A percentile compares a stretch with the other conserved stretches of the same genome.
Evolutionary conservation across 2,888 invertebrate genomes (phyloP).

Genomic region (Drosophila helvetica): DNA sequence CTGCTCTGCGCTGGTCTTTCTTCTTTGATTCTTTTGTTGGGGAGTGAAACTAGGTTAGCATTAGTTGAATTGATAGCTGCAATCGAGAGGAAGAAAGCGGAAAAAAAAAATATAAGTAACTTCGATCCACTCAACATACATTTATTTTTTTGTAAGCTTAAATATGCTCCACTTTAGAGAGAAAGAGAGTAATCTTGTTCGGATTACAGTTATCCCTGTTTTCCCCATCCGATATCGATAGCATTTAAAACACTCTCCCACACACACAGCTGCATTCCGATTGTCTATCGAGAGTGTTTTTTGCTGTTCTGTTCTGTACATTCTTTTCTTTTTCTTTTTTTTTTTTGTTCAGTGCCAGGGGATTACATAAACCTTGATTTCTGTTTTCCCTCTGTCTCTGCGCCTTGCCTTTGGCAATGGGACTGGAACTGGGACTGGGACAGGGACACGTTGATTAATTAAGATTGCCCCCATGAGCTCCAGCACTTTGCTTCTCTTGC

Average conservation of each 20-base stretch:
- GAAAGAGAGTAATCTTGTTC: no score
- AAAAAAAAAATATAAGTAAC: slow-evolving; percentile 13
- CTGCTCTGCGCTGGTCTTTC: slow-evolving; percentile 32
- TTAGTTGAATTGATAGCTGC: slow-evolving; percentile 67
- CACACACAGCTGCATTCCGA: neutral
- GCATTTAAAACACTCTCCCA: neutral
- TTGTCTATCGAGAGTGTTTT: slow-evolving; percentile 6
- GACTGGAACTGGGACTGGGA: neutral
- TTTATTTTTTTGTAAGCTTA: no score
- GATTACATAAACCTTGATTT: slow-evolving; percentile 47
- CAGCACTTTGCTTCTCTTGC: neutral
- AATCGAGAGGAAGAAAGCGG: slow-evolving; percentile 17
- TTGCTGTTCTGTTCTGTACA: neutral
- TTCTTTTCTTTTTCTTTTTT: slow-evolving; percentile 11
- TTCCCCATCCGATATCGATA: neutral
- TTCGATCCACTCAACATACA: no score
- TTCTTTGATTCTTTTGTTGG: slow-evolving; percentile 46
- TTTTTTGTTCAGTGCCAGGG: slow-evolving; percentile 26
- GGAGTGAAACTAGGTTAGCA: slow-evolving; percentile 72
- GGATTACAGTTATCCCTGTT: no score
- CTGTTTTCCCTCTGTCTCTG: slow-evolving; percentile 6
- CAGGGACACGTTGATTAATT: slow-evolving; percentile 47
- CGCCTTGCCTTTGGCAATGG: slow-evolving; percentile 22
- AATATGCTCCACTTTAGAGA: no score
- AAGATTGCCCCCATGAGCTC: slow-evolving; percentile 14